Percentiles rank a stretch among this genome's conserved stretches.
Evolutionary conservation across 1,140 invertebrate species (phyloP).

Genomic region (Andrena cerasifolii): DNA sequence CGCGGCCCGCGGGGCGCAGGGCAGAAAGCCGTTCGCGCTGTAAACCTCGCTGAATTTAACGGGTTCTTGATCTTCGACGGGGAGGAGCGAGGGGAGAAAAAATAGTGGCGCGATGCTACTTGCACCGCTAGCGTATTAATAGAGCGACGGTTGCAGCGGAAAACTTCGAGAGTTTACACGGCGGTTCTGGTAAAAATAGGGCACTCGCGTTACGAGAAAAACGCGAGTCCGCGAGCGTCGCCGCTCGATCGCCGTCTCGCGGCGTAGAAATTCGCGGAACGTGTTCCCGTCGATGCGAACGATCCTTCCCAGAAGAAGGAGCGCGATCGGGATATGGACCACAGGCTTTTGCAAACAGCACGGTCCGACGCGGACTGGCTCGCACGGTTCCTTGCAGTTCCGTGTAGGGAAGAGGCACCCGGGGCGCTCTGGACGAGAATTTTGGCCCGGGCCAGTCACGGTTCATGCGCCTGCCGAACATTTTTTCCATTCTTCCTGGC

Average conservation of each 20-base stretch:
- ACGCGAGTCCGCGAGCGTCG: conserved; percentile 26
- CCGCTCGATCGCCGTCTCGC: conserved; percentile 6
- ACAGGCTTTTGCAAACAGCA: too few species aligned
- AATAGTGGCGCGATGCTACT: conserved; percentile 40
- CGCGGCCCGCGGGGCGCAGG: conserved; percentile 46
- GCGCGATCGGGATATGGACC: too few species aligned
- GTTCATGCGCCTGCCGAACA: conserved; percentile 73
- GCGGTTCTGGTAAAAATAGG: conserved; percentile 43
- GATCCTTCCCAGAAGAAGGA: not conserved
- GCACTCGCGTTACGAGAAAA: conserved; percentile 42
- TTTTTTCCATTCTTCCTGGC: conserved; percentile 75
- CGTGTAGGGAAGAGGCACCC: not conserved
- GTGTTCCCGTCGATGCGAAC: not conserved
- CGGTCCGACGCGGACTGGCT: too few species aligned
- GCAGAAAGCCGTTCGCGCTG: conserved; percentile 64
- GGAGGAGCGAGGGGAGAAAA: not conserved
- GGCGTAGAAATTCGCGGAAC: conserved; percentile 9
- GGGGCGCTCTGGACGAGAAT: conserved; percentile 65
- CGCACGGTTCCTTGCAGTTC: too few species aligned
- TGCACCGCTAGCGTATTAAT: conserved; percentile 50
- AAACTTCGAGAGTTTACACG: conserved; percentile 45
- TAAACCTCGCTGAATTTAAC: conserved; percentile 76
- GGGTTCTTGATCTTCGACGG: conserved; percentile 76
- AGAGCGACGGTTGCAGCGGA: conserved; percentile 41
- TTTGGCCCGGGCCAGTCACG: conserved; percentile 74